These are phyloP conservation scores for Danaus melanippus DNA, from an alignment of 1,140 invertebrate species.

Conservation along the genomic window DNA sequence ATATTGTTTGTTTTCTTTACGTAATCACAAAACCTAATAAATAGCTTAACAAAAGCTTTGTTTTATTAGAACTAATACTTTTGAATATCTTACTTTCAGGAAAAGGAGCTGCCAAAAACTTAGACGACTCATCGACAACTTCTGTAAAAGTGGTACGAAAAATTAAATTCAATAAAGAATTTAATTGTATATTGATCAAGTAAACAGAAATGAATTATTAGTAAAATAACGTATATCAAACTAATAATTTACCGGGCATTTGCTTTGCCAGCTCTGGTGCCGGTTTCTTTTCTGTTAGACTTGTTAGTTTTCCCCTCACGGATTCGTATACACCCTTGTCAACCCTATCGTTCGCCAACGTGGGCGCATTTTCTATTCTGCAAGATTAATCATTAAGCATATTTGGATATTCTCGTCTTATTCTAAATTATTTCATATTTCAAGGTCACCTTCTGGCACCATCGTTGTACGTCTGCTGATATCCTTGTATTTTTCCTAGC, in stretches of 20 bases:
- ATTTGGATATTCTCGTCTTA: constrained; percentile 1
- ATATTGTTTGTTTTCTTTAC: neutral
- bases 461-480: constrained; percentile 41
- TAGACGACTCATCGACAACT: constrained; percentile 37
- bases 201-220: neutral
- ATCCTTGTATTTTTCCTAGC: constrained; percentile 40
- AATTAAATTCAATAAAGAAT: too few relatives aligned
- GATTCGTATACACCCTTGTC: constrained; percentile 36
- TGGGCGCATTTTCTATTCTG: constrained; percentile 22
- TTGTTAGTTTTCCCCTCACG: constrained; percentile 32
- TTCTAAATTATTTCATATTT: constrained; percentile 7
- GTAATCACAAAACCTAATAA: too few relatives aligned
- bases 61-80: too few relatives aligned
- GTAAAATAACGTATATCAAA: constrained; percentile 1
- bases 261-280: constrained; percentile 23
- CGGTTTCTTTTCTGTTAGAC: constrained; percentile 29
- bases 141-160: constrained; percentile 18
- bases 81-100: constrained; percentile 39
- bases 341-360: constrained; percentile 34
- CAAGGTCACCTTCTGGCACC: constrained; percentile 36
- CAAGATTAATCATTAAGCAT: constrained; percentile 2
- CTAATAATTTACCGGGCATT: constrained; percentile 30
- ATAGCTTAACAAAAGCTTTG: too few relatives aligned
- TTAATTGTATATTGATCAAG: too few relatives aligned
- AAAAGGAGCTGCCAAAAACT: constrained; percentile 37